phyloP scores from a whole-genome alignment of 2,113 vertebrate species.

The Pachycephala philippinensis region DNA sequence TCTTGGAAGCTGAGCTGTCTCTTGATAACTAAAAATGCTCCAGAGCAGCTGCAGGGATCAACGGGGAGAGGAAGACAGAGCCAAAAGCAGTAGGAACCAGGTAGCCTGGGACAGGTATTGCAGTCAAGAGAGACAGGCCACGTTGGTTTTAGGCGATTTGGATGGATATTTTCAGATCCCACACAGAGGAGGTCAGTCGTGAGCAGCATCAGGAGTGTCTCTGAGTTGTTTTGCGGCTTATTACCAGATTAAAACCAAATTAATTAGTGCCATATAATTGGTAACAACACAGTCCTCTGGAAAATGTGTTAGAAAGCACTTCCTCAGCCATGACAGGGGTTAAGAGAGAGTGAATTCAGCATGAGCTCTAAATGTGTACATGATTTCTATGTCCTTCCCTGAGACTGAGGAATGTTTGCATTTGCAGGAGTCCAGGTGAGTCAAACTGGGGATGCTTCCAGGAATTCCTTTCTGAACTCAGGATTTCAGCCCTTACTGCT shows the following conservation, averaged over 20 bases:
- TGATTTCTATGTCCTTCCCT: neutral
- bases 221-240: neutral
- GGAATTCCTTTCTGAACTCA: neutral
- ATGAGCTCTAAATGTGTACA: neutral
- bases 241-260: neutral
- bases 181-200: neutral
- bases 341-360: neutral
- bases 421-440: neutral
- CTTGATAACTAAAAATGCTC: neutral
- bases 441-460: neutral
- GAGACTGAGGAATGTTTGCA: neutral
- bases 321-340: neutral
- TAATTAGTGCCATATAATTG: neutral
- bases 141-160: neutral
- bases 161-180: neutral
- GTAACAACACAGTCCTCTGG: neutral
- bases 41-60: neutral
- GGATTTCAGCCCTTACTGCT: neutral
- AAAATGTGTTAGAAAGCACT: neutral
- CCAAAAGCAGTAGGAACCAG: neutral
- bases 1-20: constrained; percentile 3
- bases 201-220: neutral
- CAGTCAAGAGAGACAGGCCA: neutral
- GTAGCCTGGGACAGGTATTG: neutral
- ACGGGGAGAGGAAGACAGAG: neutral